Conservation (phyloP, 1,140 invertebrate genomes). For the Macrosteles quadrilineatus region DNA sequence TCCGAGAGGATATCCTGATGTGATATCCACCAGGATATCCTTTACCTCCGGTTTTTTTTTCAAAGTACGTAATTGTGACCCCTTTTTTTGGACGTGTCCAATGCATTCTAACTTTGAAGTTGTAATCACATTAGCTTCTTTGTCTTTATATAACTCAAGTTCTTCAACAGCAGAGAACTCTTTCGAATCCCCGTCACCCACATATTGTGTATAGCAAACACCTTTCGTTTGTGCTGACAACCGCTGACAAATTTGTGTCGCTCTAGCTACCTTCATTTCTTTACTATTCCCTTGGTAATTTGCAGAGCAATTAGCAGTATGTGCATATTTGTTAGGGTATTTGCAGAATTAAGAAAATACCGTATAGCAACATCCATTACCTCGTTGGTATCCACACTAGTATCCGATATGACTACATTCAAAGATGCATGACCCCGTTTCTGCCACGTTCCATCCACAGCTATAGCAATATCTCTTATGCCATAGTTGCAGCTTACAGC, state of each 20-base stretch:
- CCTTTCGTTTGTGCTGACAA: neutral
- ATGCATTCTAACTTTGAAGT: too few species aligned
- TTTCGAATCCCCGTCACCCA: conserved; percentile 37
- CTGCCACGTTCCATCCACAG: too few species aligned
- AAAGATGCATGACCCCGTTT: too few species aligned
- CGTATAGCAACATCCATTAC: conserved; percentile 32
- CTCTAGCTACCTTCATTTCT: neutral
- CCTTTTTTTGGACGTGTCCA: too few species aligned
- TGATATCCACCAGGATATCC: too few species aligned
- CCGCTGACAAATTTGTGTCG: neutral
- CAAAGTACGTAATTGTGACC: neutral
- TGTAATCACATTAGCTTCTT: too few species aligned
- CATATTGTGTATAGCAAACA: conserved; percentile 31
- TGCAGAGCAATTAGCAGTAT: conserved; percentile 3
- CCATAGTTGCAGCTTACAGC: too few species aligned
- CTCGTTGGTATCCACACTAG: conserved; percentile 31
- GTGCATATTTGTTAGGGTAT: neutral
- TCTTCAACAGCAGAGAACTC: conserved; percentile 17
- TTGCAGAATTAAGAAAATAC: conserved; percentile 30
- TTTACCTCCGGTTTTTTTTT: neutral
- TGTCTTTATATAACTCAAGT: conserved; percentile 23
- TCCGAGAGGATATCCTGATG: conserved; percentile 19
- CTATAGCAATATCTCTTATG: conserved; percentile 32
- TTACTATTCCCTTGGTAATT: neutral
- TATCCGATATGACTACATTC: conserved; percentile 25